phyloP scores from a whole-genome alignment of 2,113 vertebrate genomes.

The Craseonycteris thonglongyai region DNA sequence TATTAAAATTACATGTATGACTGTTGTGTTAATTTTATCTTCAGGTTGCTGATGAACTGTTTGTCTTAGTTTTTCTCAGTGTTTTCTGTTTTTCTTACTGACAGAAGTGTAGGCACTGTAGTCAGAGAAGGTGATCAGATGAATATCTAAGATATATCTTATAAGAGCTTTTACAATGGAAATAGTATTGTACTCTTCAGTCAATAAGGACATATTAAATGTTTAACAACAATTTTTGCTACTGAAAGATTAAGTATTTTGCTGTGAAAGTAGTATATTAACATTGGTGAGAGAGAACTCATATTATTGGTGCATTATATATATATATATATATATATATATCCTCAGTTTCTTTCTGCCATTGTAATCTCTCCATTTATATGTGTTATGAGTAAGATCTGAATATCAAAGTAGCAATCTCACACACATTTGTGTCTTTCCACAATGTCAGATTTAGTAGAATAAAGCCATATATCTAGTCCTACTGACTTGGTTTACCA shows the following conservation, averaged over 20 bases:
- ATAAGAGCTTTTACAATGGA: not conserved
- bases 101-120: not conserved
- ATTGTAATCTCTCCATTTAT: not conserved
- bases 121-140: not conserved
- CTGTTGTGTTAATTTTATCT: not conserved
- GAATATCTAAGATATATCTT: not conserved
- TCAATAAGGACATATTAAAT: not conserved
- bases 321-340: too few relatives aligned
- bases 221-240: not conserved
- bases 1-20: not conserved
- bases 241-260: not conserved
- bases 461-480: too few relatives aligned
- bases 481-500: too few relatives aligned
- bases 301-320: accelerated
- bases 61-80: not conserved
- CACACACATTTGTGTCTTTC: too few relatives aligned
- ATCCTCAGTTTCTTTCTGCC: not conserved
- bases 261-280: not conserved
- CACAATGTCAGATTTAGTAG: too few relatives aligned
- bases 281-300: not conserved
- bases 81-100: not conserved
- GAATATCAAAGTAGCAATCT: too few relatives aligned
- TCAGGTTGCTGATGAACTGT: not conserved
- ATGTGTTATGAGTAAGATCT: too few relatives aligned
- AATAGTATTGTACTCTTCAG: not conserved